Base-by-base conservation (phyloP, 2,113 vertebrate species). In the Gambusia affinis region DNA sequence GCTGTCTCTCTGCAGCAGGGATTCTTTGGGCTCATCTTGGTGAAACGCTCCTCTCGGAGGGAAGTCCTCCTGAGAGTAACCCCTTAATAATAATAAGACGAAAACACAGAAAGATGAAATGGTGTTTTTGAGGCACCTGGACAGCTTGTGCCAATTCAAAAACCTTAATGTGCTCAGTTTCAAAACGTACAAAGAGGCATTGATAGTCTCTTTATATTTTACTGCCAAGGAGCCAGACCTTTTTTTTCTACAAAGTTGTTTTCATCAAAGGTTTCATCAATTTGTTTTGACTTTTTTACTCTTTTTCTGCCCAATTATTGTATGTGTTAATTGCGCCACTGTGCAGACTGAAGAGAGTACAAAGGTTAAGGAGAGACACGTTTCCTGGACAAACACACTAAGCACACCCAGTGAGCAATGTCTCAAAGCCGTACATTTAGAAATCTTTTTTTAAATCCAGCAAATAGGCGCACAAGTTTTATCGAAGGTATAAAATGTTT, bases 71-170 rank as follows among this genome's bases (percentile, higher is more conserved):
- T 30, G 76, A 4, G 79, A 72, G 61, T 88, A 89, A 61, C 91
- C 88, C 83, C 93, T 95, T 80, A 42, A 73, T 1, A 80, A 81
- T 2, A 66, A 73, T 1, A 80, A 81, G 4, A 68, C 60, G 70
- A 28, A 42, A 10, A 8, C 19, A 54, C 7, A 54, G 15, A 54
- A 54, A 57, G 7, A n/a, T n/a, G 2, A 57, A n/a, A 57, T n/a
- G 5, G 2, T 57, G 51, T 11, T 57, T 57, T 8, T 24, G 22
- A 57, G 7, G 24, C 51, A 57, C 4, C 24, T 24, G 7, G 24
- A 24, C 22, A 57, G 47, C 47, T 24, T 51, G 47, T 8, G 51
- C 2, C 8, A 57, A n/a, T 57, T 57, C 1, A 47, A 19, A 47
- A 47, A 15, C 19, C 2, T 51, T 51, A 5, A 57, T n/a, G 3